Base-by-base conservation (phyloP, 1,140 invertebrate species). In the Orius laevigatus region DNA sequence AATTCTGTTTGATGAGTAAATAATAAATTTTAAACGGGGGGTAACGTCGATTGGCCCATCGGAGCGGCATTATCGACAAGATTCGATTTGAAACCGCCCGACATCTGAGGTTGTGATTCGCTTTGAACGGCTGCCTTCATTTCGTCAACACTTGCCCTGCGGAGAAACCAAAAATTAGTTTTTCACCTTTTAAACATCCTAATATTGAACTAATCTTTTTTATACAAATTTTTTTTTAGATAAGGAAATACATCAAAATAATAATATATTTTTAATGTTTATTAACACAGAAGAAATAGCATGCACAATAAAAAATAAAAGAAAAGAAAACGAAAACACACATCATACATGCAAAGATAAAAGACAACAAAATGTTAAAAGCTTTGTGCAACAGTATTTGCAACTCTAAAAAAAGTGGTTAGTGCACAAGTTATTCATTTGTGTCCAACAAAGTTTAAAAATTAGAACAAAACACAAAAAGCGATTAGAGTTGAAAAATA, bases 61-160 rank as follows among this genome's bases (percentile, higher is more conserved):
- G 43, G 43, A 2, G 43, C 43, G n/a, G 43, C 43, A 16, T 45
- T 45, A 3, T 19, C 8, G n/a, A 45, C 43, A 10, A 45, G 15
- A 12, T 45, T 31, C 12, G 43, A 25, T n/a, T 20, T 20, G 6
- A 45, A 31, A 31, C 43, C 32, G 43, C 19, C 25, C 15, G 43
- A 45, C 18, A 31, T 42, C 18, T 42, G 43, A 5, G 43, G 32
- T 18, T 45, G 20, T 31, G 43, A 45, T 11, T 45, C 43, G 3
- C 32, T 19, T 32, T 19, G 19, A 45, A 45, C 43, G 16, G 43
- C 43, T 20, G 25, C 43, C 15, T 32, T 45, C 43, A 45, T 45
- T n/a, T 45, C 43, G 11, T 45, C 25, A 32, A 45, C 25, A 31
- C 19, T 31, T 6, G 19, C 43, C 43, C 43, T 45, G 43, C 4